phyloP scores from a whole-genome alignment of 2,113 vertebrate genomes.

The Puffinus mauretanicus region DNA sequence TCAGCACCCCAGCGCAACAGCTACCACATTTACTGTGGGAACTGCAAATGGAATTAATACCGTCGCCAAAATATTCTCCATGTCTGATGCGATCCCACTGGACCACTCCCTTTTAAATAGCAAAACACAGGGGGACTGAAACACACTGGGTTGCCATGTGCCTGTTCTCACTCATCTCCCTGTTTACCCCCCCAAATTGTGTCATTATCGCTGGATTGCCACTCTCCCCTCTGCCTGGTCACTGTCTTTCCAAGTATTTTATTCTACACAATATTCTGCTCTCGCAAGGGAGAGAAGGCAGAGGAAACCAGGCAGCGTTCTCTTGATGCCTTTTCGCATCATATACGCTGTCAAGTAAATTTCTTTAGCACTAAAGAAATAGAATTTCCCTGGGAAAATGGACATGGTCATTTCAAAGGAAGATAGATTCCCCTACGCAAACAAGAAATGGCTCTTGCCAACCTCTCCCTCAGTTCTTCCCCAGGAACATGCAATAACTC shows the following conservation, averaged over 20 bases:
- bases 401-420: too few relatives aligned
- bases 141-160: fast-evolving
- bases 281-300: neutral
- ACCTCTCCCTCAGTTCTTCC: neutral
- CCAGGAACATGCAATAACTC: neutral
- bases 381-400: neutral
- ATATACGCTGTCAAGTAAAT: neutral
- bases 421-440: neutral
- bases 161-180: neutral
- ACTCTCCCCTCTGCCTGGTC: neutral
- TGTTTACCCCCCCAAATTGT: neutral
- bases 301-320: neutral
- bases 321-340: neutral
- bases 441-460: neutral
- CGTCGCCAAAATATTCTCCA: neutral
- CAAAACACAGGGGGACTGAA: fast-evolving
- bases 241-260: neutral
- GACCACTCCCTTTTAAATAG: neutral
- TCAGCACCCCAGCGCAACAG: neutral
- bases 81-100: fast-evolving
- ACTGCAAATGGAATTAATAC: neutral
- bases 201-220: neutral
- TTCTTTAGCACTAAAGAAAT: neutral
- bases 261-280: neutral
- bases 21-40: neutral